Conservation (phyloP, 1,140 invertebrate species). For the Anoplophora glabripennis region DNA sequence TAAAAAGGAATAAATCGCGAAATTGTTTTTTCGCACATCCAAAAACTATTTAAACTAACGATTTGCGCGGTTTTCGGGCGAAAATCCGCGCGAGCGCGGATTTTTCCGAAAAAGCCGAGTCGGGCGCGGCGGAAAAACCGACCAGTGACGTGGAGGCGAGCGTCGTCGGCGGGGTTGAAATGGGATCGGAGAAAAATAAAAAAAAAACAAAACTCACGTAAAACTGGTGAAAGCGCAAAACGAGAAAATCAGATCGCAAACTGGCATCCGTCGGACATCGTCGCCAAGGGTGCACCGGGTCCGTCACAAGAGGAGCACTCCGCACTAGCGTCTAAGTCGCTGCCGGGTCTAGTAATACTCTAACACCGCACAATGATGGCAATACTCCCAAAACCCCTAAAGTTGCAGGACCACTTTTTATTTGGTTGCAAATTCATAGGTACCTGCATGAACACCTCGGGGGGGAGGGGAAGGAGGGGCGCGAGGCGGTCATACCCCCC, state of each 20-base stretch:
- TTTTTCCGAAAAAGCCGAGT: too few relatives aligned
- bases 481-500: constrained; percentile 34
- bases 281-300: constrained; percentile 26
- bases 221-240: constrained; percentile 10
- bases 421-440: constrained; percentile 50
- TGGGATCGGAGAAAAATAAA: neutral
- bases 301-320: constrained; percentile 13
- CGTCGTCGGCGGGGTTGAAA: too few relatives aligned
- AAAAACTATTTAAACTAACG: too few relatives aligned
- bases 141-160: too few relatives aligned
- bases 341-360: constrained; percentile 51
- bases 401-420: constrained; percentile 51
- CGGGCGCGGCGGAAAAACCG: too few relatives aligned
- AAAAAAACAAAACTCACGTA: constrained; percentile 14
- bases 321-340: constrained; percentile 46
- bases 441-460: constrained; percentile 36
- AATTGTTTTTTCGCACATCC: too few relatives aligned
- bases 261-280: constrained; percentile 16
- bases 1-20: too few relatives aligned
- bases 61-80: too few relatives aligned
- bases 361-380: constrained; percentile 47
- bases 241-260: constrained; percentile 7
- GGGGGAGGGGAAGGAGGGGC: constrained; percentile 18
- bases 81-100: too few relatives aligned
- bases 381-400: constrained; percentile 47